Conservation (phyloP, 2,888 invertebrate species). For the Parasteatoda lunata region DNA sequence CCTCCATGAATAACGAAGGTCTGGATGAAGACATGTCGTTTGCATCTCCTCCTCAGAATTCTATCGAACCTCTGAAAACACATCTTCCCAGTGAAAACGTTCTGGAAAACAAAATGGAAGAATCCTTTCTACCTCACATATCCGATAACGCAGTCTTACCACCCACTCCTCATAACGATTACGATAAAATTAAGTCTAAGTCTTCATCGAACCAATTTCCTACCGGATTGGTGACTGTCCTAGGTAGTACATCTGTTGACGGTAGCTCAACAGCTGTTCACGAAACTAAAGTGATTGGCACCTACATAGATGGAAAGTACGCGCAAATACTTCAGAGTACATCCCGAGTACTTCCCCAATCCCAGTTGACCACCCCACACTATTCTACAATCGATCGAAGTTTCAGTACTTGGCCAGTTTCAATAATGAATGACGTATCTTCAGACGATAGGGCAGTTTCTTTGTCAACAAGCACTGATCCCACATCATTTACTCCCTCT, state of each 20-base stretch:
- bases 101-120: slow-evolving; percentile 49
- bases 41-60: slow-evolving; percentile 44
- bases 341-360: slow-evolving; percentile 77
- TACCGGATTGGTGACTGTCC: slow-evolving; percentile 86
- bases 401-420: not conserved
- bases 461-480: not conserved
- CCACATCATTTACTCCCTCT: not conserved
- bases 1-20: slow-evolving; percentile 20
- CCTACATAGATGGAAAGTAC: slow-evolving; percentile 84
- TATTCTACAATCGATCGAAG: slow-evolving; percentile 31
- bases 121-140: slow-evolving; percentile 57
- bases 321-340: slow-evolving; percentile 90
- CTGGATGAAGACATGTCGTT: slow-evolving; percentile 38
- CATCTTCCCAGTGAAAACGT: slow-evolving; percentile 26
- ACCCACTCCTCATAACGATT: slow-evolving; percentile 49
- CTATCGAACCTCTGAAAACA: slow-evolving; percentile 42
- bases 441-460: too few relatives aligned
- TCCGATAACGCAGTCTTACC: slow-evolving; percentile 65
- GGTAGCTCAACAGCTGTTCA: slow-evolving; percentile 88
- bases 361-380: slow-evolving; percentile 6
- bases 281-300: slow-evolving; percentile 90
- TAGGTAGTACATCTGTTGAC: slow-evolving; percentile 87
- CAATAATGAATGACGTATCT: too few relatives aligned
- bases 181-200: slow-evolving; percentile 36
- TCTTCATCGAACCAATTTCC: slow-evolving; percentile 75